Percentiles rank a stretch among this genome's conserved stretches.
phyloP scores from a whole-genome alignment of 2,888 invertebrate species.

The Drosophila prostipennis region DNA sequence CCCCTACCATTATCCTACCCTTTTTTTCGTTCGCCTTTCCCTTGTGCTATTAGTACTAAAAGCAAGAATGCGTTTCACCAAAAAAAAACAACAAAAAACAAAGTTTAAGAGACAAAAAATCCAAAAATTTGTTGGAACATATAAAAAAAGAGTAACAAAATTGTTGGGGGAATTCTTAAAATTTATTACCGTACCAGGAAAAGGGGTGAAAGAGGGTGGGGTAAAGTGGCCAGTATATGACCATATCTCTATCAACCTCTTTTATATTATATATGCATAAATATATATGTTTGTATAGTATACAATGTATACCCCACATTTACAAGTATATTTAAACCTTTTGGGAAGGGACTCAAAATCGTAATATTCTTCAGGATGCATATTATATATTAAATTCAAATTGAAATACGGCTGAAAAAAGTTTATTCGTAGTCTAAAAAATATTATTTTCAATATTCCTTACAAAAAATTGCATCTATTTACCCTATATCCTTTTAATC shows the following conservation, averaged over 20 bases:
- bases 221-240: conserved; percentile 1
- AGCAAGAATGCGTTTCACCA: conserved; percentile 36
- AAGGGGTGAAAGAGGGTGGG: background rate
- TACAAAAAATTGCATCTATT: too few species aligned
- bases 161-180: conserved; percentile 53
- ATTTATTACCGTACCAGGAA: conserved; percentile 49
- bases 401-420: too few species aligned
- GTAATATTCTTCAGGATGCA: too few species aligned
- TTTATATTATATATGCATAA: background rate
- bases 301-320: background rate
- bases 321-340: background rate
- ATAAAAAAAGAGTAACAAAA: conserved; percentile 42
- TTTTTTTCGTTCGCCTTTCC: conserved; percentile 4
- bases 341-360: background rate
- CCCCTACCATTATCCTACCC: conserved; percentile 8
- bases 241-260: conserved; percentile 7
- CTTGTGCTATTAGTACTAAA: conserved; percentile 44
- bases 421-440: too few species aligned
- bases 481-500: too few species aligned
- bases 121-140: conserved; percentile 25
- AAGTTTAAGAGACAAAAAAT: conserved; percentile 32
- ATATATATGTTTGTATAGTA: too few species aligned
- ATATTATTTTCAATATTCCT: too few species aligned
- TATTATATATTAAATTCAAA: too few species aligned
- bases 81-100: conserved; percentile 7